Conservation (phyloP, 1,140 invertebrate genomes). For the Cyclina sinensis region DNA sequence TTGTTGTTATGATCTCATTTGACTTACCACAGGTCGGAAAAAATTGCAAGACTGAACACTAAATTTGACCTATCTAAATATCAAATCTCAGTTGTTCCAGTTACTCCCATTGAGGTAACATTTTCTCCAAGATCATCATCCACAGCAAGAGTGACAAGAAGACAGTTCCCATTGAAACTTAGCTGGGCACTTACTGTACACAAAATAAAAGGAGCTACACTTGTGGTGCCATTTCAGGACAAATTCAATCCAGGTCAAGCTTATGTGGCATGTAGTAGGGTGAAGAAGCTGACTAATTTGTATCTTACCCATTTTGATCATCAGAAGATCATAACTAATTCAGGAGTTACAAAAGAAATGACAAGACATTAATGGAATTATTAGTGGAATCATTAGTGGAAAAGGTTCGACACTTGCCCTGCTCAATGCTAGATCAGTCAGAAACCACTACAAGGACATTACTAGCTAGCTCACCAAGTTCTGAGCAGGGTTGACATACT, state of each 20-base stretch:
- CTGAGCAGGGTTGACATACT: too few species aligned
- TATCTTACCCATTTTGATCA: conserved; percentile 50
- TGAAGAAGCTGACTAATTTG: conserved; percentile 58
- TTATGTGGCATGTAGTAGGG: conserved; percentile 72
- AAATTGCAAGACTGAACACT: not conserved
- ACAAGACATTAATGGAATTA: not conserved
- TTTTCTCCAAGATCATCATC: not conserved
- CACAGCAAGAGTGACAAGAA: conserved; percentile 9
- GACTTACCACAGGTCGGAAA: not conserved
- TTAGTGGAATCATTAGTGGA: not conserved
- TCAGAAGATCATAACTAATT: not conserved
- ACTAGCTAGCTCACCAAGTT: not conserved
- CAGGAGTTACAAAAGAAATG: conserved; percentile 10
- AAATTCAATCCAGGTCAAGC: conserved; percentile 63
- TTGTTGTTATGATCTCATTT: conserved; percentile 25
- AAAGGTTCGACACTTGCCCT: not conserved
- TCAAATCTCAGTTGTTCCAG: too few species aligned
- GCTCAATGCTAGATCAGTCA: not conserved
- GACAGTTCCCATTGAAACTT: conserved; percentile 68
- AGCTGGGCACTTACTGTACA: conserved; percentile 71
- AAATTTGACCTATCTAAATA: not conserved
- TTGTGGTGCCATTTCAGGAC: conserved; percentile 65
- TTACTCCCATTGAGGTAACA: not conserved
- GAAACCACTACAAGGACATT: conserved; percentile 1
- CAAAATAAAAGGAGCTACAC: conserved; percentile 70